phyloP scores from a whole-genome alignment of 1,140 invertebrate species.

The Heliconius hewitsoni region DNA sequence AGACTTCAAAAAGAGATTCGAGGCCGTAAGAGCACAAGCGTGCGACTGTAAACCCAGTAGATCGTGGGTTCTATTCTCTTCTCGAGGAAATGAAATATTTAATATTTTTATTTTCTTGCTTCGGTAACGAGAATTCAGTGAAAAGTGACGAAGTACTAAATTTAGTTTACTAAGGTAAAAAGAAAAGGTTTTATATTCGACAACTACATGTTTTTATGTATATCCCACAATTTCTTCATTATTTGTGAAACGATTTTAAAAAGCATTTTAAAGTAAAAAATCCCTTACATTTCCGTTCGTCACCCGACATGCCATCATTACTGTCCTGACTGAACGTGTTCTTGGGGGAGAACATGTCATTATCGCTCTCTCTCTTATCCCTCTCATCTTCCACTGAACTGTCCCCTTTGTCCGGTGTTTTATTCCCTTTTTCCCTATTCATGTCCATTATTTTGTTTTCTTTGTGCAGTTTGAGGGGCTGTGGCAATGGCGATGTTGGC shows the following conservation, averaged over 20 bases:
- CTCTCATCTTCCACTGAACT: conserved; percentile 62
- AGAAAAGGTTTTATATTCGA: no score
- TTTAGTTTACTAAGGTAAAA: no score
- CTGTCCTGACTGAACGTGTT: conserved; percentile 70
- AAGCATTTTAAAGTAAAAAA: neutral
- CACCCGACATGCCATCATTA: conserved; percentile 71
- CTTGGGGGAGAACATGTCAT: conserved; percentile 72
- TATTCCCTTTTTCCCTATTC: conserved; percentile 51
- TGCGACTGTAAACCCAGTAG: no score
- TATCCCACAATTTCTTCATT: no score
- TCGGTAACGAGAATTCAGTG: no score
- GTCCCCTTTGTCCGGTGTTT: conserved; percentile 58
- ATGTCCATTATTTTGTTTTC: conserved; percentile 43
- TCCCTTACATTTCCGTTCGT: conserved; percentile 65
- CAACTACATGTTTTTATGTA: no score
- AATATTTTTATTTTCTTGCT: no score
- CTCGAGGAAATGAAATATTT: no score
- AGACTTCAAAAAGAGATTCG: no score
- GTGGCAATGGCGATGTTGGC: conserved; percentile 65
- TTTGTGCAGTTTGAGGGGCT: conserved; percentile 45
- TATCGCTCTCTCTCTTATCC: conserved; percentile 66
- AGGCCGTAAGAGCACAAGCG: neutral
- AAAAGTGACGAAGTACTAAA: no score
- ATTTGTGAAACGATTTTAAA: no score
- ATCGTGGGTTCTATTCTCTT: no score